Evolutionary conservation across 2,113 vertebrate genomes (phyloP).

Genomic region (Catharus minimus): DNA sequence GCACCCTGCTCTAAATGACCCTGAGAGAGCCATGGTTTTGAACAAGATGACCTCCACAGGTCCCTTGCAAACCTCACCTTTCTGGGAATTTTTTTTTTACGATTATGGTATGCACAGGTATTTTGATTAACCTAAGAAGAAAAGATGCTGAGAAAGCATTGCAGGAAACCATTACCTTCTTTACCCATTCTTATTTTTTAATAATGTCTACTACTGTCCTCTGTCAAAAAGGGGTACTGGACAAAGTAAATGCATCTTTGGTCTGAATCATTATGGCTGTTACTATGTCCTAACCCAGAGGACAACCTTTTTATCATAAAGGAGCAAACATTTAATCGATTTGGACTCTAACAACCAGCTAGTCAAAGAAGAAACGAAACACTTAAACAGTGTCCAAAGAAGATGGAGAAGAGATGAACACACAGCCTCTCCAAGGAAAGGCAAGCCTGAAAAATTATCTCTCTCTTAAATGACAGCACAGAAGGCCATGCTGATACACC

Average conservation of each 20-base stretch:
- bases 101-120: not conserved
- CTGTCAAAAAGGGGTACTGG: not conserved
- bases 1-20: not conserved
- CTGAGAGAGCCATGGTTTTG: not conserved
- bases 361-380: not conserved
- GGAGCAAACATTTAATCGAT: not conserved
- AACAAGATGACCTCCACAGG: not conserved
- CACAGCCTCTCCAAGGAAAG: not conserved
- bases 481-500: not conserved
- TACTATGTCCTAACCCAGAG: not conserved
- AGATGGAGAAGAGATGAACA: not conserved
- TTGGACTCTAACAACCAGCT: not conserved
- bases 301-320: not conserved
- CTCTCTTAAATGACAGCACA: not conserved
- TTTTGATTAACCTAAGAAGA: not conserved
- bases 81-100: not conserved
- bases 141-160: not conserved
- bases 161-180: not conserved
- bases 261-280: not conserved
- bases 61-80: not conserved
- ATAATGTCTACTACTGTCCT: not conserved
- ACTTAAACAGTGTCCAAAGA: not conserved
- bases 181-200: not conserved
- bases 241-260: not conserved
- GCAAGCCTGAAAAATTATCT: not conserved